A percentile compares a stretch with the other conserved stretches of the same genome.
These are phyloP conservation scores for Diorhabda sublineata DNA, from an alignment of 1,140 invertebrate genomes.

Conservation along the genomic window DNA sequence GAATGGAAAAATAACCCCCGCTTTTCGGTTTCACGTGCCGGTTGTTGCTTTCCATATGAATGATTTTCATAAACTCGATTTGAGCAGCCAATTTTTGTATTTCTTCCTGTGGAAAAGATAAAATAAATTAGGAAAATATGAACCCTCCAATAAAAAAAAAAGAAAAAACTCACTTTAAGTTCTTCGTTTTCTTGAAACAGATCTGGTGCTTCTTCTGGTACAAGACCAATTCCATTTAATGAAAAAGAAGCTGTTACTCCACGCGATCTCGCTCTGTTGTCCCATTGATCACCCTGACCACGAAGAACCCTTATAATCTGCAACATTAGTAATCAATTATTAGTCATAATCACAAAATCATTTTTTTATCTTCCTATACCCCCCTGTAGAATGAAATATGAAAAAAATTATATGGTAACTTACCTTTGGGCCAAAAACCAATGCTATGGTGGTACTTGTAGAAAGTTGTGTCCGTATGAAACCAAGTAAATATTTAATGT, in stretches of 20 bases:
- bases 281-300: slow-evolving; percentile 83
- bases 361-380: too few species aligned
- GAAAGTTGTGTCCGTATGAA: slow-evolving; percentile 83
- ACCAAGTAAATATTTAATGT: slow-evolving; percentile 83
- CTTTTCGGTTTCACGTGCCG: slow-evolving; percentile 78
- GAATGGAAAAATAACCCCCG: slow-evolving; percentile 68
- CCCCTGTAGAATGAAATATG: too few species aligned
- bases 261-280: slow-evolving; percentile 70
- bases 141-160: not conserved
- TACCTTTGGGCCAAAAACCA: slow-evolving; percentile 86
- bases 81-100: slow-evolving; percentile 85
- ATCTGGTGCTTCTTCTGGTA: slow-evolving; percentile 76
- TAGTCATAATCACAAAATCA: not conserved
- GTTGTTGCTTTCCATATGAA: slow-evolving; percentile 89
- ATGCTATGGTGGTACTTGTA: slow-evolving; percentile 75
- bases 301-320: slow-evolving; percentile 72
- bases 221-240: slow-evolving; percentile 75
- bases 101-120: slow-evolving; percentile 64
- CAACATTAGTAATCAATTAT: slow-evolving; percentile 8
- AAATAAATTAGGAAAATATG: slow-evolving; percentile 5
- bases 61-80: slow-evolving; percentile 90
- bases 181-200: slow-evolving; percentile 87
- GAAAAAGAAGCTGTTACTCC: slow-evolving; percentile 81
- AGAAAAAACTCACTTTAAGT: slow-evolving; percentile 61
- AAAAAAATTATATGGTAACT: slow-evolving; percentile 19